These are phyloP conservation scores for Characodon lateralis DNA, from an alignment of 2,797 vertebrate genomes.

Conservation along the genomic window DNA sequence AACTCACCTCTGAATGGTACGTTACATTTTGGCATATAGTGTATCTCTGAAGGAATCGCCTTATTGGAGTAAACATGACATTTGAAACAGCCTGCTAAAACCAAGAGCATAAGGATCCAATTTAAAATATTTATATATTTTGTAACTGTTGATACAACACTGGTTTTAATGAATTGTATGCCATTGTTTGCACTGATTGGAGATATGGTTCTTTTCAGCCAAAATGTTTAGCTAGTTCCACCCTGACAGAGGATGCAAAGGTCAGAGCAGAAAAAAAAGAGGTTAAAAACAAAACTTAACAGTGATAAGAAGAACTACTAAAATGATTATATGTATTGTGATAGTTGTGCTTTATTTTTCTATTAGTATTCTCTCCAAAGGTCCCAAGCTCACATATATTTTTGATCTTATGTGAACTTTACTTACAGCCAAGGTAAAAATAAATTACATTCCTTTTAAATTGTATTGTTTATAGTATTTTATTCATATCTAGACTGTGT, in stretches of 20 bases:
- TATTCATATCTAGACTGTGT: not conserved
- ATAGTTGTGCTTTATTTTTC: not conserved
- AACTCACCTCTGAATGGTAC: not conserved
- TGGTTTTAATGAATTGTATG: no score
- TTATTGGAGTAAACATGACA: no score
- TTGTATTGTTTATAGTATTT: not conserved
- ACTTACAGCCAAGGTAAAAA: not conserved
- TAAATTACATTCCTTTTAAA: not conserved
- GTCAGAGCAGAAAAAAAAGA: not conserved
- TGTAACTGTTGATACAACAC: no score
- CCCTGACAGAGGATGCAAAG: not conserved
- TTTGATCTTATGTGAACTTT: not conserved
- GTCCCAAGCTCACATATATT: not conserved
- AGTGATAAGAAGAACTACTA: not conserved
- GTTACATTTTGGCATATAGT: not conserved
- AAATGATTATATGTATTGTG: not conserved
- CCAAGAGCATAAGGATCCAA: no score
- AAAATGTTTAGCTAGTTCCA: no score
- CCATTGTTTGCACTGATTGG: no score
- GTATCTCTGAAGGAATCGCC: no score
- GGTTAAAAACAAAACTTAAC: no score
- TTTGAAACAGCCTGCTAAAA: no score
- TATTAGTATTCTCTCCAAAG: not conserved
- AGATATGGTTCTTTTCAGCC: no score
- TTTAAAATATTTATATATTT: no score